Evolutionary conservation across 2,888 invertebrate species (phyloP).

Genomic region (Liposcelis brunnea): DNA sequence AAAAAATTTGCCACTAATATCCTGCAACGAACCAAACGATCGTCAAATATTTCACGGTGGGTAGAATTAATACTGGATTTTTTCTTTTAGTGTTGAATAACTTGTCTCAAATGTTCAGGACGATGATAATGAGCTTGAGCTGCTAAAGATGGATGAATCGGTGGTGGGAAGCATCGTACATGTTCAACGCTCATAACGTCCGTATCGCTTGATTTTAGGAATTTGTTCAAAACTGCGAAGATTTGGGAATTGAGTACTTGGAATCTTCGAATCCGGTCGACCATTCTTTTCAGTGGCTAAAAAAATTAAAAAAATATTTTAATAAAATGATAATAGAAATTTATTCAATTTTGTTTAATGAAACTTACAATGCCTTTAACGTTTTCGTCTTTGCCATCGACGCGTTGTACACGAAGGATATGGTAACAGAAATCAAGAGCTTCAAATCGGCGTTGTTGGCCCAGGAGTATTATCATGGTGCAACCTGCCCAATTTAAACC

Average conservation of each 20-base stretch:
- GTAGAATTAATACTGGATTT: no score
- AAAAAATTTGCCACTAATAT: no score
- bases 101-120: slow-evolving; percentile 31
- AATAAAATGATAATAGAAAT: neutral
- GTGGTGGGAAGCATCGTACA: slow-evolving; percentile 92
- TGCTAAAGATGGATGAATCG: slow-evolving; percentile 59
- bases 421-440: slow-evolving; percentile 98
- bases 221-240: slow-evolving; percentile 87
- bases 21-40: no score
- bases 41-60: no score
- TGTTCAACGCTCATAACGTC: slow-evolving; percentile 79
- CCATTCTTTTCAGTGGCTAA: slow-evolving; percentile 88
- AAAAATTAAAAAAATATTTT: slow-evolving; percentile 21
- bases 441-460: slow-evolving; percentile 91
- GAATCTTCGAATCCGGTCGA: slow-evolving; percentile 90
- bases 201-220: slow-evolving; percentile 68
- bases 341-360: no score
- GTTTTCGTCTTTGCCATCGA: slow-evolving; percentile 88
- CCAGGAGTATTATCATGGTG: slow-evolving; percentile 83
- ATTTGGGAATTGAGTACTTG: slow-evolving; percentile 98
- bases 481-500: slow-evolving; percentile 98
- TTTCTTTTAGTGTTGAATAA: slow-evolving; percentile 24
- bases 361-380: slow-evolving; percentile 82
- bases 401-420: slow-evolving; percentile 83
- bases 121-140: slow-evolving; percentile 38